A percentile compares a stretch with the other conserved stretches of the same genome.
Conservation (phyloP, 2,113 vertebrate species). For the Pyrgilauda ruficollis region DNA sequence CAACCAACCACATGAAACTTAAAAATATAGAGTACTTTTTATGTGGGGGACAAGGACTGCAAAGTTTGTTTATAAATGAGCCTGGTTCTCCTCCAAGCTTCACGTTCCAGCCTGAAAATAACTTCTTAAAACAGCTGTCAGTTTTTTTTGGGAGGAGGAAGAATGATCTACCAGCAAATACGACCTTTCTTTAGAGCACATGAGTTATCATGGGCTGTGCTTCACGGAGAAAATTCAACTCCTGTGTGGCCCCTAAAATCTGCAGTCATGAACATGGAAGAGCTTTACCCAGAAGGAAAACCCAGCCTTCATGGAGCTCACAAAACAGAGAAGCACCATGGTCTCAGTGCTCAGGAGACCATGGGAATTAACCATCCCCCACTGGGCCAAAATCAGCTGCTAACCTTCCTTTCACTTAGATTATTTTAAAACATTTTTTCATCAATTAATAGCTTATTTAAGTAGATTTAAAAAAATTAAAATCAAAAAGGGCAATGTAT, state of each 20-base stretch:
- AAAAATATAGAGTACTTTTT: background rate
- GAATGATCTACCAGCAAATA: background rate
- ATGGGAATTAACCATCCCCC: background rate
- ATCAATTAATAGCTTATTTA: background rate
- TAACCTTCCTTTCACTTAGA: background rate
- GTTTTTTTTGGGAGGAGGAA: background rate
- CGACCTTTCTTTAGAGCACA: background rate
- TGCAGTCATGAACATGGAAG: background rate
- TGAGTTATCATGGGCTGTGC: background rate
- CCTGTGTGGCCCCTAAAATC: background rate
- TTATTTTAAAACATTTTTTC: background rate
- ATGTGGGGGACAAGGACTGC: background rate
- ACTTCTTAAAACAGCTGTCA: conserved; percentile 55
- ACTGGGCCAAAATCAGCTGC: background rate
- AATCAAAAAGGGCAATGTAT: background rate
- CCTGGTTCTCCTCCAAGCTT: conserved; percentile 46
- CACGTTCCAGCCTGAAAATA: conserved; percentile 57
- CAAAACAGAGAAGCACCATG: rapidly evolving
- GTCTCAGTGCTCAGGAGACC: background rate
- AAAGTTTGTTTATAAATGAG: conserved; percentile 28
- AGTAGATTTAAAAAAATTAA: background rate
- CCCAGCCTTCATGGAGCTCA: background rate
- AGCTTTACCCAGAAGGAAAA: background rate
- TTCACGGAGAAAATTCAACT: background rate
- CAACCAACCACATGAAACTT: background rate